Conservation (phyloP, 2,113 vertebrate genomes). For the Indicator indicator region DNA sequence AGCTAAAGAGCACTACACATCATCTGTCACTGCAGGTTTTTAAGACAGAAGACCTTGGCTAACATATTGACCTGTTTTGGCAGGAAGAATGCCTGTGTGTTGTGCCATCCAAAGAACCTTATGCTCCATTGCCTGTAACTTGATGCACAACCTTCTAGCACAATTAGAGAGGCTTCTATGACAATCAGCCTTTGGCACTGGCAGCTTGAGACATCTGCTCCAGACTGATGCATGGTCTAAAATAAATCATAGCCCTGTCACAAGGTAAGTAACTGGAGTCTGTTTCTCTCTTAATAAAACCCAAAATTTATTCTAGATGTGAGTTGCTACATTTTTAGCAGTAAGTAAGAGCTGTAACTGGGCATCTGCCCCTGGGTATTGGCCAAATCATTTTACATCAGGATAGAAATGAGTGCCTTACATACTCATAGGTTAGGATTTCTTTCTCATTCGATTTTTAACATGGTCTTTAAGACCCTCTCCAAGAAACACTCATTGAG, state of each 20-base stretch:
- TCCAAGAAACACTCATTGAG: background rate
- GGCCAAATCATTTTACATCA: background rate
- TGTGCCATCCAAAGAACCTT: background rate
- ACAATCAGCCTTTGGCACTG: background rate
- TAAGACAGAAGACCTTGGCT: background rate
- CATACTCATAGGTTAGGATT: background rate
- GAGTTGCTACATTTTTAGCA: conserved; percentile 14
- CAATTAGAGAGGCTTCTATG: background rate
- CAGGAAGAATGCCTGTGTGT: background rate
- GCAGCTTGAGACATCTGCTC: background rate
- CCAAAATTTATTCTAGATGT: conserved; percentile 4
- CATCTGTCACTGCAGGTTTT: background rate
- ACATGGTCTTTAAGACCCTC: background rate
- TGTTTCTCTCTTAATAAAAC: background rate
- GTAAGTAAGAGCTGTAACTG: background rate
- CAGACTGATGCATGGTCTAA: background rate
- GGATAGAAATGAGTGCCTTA: background rate
- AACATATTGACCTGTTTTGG: background rate
- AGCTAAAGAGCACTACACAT: background rate
- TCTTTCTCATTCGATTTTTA: background rate
- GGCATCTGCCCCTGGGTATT: background rate
- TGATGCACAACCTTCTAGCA: background rate
- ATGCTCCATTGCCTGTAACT: fast-evolving
- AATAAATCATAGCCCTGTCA: conserved; percentile 10
- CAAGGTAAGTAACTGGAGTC: background rate